Base-by-base conservation (phyloP, 2,113 vertebrate genomes). In the Brachyistius frenatus region DNA sequence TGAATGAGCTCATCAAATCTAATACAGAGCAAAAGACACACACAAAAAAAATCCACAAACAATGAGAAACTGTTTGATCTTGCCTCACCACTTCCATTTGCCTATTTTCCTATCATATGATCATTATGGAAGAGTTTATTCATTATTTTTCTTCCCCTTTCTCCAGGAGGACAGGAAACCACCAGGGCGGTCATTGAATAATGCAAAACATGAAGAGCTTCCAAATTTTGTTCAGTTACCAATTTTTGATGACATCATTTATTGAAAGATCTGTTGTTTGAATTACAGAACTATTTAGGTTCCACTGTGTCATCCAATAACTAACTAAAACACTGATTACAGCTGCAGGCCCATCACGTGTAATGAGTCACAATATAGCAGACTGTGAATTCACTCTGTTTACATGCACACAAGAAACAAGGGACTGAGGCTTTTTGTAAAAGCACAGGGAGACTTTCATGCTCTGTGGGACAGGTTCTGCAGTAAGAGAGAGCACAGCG, bases 371-470 rank as follows among this genome's bases (percentile, higher is more conserved):
- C 23, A 23, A 23, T 23, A 23, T 23, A 23, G 23, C 23, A 23
- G 1, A 49, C n/a, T 54, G 49, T 33, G 55, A 67, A 44, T 50
- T 23, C 9, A 1, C 23, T 52, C 49, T 49, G 78, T 69, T 55
- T 63, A 57, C 44, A 86, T 66, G 11, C 11, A 65, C 11, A 64
- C 56, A 67, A 37, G 2, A 60, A 47, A 41, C 2, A 44, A 44
- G 41, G 10, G 4, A 44, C 41, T 44, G 10, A 44, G 31, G 9
- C n/a, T 54, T 46, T 16, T 54, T 5, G 2, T 16, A 15, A 32
- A n/a, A 36, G 5, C 11, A 62, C 2, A 33, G 7, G 7, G 6
- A 32, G n/a, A 11, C 16, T 14, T 14, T 8, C 9, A n/a, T 16
- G 16, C 6, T 63, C 37, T 16, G 31, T 6, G 16, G 2, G 46